These are phyloP conservation scores for Orchestia grillus DNA, from an alignment of 1,140 invertebrate genomes.

Conservation along the genomic window DNA sequence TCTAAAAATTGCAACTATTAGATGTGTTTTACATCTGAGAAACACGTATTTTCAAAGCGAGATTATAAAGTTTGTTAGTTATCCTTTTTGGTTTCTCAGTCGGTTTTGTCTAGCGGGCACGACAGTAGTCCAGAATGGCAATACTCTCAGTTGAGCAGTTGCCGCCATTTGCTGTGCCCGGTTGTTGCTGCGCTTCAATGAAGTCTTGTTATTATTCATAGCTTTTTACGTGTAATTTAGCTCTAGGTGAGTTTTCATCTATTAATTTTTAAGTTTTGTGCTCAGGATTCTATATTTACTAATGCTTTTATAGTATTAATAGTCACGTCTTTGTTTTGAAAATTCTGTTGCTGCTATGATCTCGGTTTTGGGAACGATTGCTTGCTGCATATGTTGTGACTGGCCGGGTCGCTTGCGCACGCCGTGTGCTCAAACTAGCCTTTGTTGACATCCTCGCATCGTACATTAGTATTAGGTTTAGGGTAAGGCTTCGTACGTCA, in stretches of 20 bases:
- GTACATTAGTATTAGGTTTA: background rate
- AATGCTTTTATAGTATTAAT: background rate
- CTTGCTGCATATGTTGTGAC: conserved; percentile 50
- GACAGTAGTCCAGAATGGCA: background rate
- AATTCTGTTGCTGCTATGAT: background rate
- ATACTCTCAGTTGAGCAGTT: conserved; percentile 47
- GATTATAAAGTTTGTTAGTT: background rate
- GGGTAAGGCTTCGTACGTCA: background rate
- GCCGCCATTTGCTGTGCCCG: conserved; percentile 53
- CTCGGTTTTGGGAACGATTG: background rate
- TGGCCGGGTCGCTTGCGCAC: background rate
- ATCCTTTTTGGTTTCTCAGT: background rate
- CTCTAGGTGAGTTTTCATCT: conserved; percentile 21
- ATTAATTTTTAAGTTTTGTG: background rate
- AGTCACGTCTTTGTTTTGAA: conserved; percentile 15
- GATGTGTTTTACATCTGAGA: too few relatives aligned
- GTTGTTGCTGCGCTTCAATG: conserved; percentile 52
- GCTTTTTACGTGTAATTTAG: conserved; percentile 51
- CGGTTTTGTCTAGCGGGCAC: background rate
- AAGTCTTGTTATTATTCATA: conserved; percentile 55
- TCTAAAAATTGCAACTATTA: too few relatives aligned
- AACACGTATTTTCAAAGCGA: background rate
- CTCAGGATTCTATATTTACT: background rate
- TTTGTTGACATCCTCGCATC: background rate
- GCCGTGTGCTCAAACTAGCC: conserved; percentile 9